Conservation (phyloP, 2,797 vertebrate species). For the Halcyon chelicuti region DNA sequence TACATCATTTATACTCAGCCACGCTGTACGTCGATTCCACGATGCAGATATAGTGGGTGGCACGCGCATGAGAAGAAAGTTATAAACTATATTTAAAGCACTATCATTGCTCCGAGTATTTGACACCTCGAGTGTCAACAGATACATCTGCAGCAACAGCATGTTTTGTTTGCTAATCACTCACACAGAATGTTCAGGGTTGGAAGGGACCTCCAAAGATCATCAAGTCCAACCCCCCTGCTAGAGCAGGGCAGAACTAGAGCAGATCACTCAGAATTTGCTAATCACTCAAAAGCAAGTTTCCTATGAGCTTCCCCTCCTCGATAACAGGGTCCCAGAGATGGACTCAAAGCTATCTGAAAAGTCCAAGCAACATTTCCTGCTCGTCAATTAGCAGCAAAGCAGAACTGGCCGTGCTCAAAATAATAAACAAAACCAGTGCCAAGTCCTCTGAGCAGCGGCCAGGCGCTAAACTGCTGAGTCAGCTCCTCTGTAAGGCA, state of each 20-base stretch:
- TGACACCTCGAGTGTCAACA: slow-evolving; percentile 32
- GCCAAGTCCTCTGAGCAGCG: background rate
- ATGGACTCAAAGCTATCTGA: background rate
- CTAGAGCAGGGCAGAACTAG: too few relatives aligned
- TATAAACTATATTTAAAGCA: slow-evolving; percentile 53
- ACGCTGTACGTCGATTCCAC: background rate
- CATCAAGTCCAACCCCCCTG: too few relatives aligned
- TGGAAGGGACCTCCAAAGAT: too few relatives aligned
- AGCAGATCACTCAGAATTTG: background rate
- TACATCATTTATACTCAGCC: slow-evolving; percentile 6
- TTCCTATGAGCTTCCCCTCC: background rate
- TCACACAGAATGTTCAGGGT: too few relatives aligned
- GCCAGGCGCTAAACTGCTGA: slow-evolving; percentile 8
- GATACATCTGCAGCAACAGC: background rate
- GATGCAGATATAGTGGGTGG: background rate
- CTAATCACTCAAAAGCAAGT: background rate
- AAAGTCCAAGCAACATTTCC: background rate
- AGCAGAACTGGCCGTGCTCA: slow-evolving; percentile 1
- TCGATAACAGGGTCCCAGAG: background rate
- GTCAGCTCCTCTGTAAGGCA: background rate
- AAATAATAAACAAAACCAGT: slow-evolving; percentile 30
- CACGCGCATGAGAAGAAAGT: background rate
- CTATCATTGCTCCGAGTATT: slow-evolving; percentile 17
- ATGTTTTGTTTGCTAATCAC: background rate
- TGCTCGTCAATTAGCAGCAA: slow-evolving; percentile 17